Base-by-base conservation (phyloP, 2,888 invertebrate species). In the Syrphus vitripennis region DNA sequence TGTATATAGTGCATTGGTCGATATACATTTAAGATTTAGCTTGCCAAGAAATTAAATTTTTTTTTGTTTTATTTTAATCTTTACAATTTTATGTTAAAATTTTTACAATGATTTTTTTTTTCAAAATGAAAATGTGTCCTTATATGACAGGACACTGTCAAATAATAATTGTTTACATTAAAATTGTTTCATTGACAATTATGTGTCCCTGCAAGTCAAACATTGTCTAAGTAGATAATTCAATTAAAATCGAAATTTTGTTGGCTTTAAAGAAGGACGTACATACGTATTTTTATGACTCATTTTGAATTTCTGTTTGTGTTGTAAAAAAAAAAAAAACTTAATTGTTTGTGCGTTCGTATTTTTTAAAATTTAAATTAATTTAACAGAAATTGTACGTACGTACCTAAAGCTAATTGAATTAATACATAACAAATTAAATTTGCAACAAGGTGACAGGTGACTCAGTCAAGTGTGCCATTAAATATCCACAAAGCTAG, bases 401-500 rank as follows among this genome's bases (percentile, higher is more conserved):
- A n/a, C n/a, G n/a, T n/a, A n/a, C n/a, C n/a, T n/a, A n/a, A n/a
- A n/a, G 14, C 19, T 57, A 59, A 59, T 59, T 59, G 12, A 59
- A 59, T 59, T 59, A 19, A 59, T 37, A 59, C 6, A 59, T 26
- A 4, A 40, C 37, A 37, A 42, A 63, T 63, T 63, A 29, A 63
- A 40, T 42, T 63, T 63, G 59, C 63, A 63, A 63, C 63, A 26
- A 63, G 42, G 63, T 63, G 63, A 63, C 63, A 63, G 42, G 63
- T 63, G 63, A 63, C 63, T 63, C 63, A 63, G 63, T 63, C 63
- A 63, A 63, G 63, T 63, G 63, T 63, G 26, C 5, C 34, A 61
- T 61, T 61, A 61, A 37, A 63, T 42, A 42, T 40, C 65, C 65
- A 12, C 29, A 48, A 67, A 67, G 48, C 29, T 45, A 34, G 31